A percentile compares a stretch with the other conserved stretches of the same genome.
Conservation (phyloP, 2,888 invertebrate genomes). For the Tenthredo amoena region DNA sequence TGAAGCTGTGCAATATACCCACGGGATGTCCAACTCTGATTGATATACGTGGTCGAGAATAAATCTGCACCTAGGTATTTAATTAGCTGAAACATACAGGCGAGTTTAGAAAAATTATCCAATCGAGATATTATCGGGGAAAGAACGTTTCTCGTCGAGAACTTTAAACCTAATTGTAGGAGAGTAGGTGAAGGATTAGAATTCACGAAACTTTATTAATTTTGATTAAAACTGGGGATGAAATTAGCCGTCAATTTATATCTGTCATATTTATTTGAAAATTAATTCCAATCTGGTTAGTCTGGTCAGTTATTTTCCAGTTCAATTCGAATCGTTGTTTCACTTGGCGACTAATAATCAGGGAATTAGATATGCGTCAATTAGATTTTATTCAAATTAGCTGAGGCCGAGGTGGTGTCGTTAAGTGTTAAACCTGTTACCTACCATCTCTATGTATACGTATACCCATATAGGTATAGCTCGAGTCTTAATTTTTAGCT, state of each 20-base stretch:
- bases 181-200: not conserved
- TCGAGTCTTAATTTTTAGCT: not conserved
- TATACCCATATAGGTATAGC: not conserved
- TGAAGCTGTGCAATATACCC: slow-evolving; percentile 14
- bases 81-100: not conserved
- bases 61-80: not conserved
- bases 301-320: not conserved
- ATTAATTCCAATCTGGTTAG: not conserved
- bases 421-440: not conserved
- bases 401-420: not conserved
- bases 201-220: not conserved
- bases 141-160: too few relatives aligned
- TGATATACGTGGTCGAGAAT: slow-evolving; percentile 9
- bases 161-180: too few relatives aligned
- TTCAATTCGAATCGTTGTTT: not conserved
- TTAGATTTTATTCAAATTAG: not conserved
- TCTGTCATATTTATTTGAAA: not conserved
- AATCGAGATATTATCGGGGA: not conserved
- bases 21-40: not conserved
- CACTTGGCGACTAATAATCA: not conserved
- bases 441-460: not conserved
- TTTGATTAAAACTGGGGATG: not conserved
- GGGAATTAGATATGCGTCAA: not conserved
- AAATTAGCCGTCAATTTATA: not conserved
- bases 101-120: not conserved